A percentile compares a stretch with the other conserved stretches of the same genome.
Conservation (phyloP, 2,888 invertebrate genomes). For the Tortrix viridana region DNA sequence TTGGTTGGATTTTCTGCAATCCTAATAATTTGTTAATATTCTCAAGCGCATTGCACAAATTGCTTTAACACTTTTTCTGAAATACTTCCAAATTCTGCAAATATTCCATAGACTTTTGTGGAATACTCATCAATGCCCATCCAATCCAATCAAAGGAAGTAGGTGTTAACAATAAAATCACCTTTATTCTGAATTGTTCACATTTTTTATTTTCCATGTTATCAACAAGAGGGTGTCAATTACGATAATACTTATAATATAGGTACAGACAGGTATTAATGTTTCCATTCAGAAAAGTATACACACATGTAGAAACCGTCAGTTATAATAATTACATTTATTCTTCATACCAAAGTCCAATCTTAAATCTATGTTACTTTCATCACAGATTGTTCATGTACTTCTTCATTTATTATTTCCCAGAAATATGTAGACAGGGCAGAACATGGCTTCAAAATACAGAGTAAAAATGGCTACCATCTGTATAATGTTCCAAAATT, state of each 20-base stretch:
- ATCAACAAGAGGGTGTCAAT: conserved; percentile 79
- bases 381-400: conserved; percentile 82
- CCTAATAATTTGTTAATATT: too few relatives aligned
- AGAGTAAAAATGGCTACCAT: conserved; percentile 39
- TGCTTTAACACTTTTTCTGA: too few relatives aligned
- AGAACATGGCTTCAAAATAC: conserved; percentile 55
- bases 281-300: conserved; percentile 66
- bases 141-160: too few relatives aligned
- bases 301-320: conserved; percentile 59
- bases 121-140: too few relatives aligned
- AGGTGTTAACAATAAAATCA: conserved; percentile 6
- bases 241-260: conserved; percentile 80
- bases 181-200: conserved; percentile 58
- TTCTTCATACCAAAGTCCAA: conserved; percentile 62
- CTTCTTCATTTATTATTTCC: conserved; percentile 68
- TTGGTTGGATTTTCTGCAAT: too few relatives aligned
- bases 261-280: conserved; percentile 74
- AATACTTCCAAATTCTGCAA: too few relatives aligned
- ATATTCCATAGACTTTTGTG: too few relatives aligned
- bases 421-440: conserved; percentile 60
- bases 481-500: conserved; percentile 53
- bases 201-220: conserved; percentile 75
- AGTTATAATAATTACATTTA: conserved; percentile 58
- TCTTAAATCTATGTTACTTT: conserved; percentile 67
- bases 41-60: too few relatives aligned